Evolutionary conservation across 2,888 invertebrate species (phyloP).

Genomic region (Tetragnatha montana): DNA sequence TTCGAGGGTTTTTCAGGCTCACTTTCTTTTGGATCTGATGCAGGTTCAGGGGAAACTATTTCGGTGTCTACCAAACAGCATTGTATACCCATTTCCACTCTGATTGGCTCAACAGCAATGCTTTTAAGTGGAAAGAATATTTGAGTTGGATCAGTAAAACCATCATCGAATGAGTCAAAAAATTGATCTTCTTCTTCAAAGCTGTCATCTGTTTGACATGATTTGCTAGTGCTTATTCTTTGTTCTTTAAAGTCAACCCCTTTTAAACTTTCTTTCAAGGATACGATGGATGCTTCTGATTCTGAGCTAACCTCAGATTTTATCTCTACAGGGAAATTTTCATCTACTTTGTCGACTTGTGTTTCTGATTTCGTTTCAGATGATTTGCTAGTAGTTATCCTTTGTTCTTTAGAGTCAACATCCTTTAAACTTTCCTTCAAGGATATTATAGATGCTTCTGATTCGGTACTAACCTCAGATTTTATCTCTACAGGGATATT

Average conservation of each 20-base stretch:
- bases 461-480: background rate
- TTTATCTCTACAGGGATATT: background rate
- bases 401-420: constrained; percentile 6
- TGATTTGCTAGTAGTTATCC: constrained; percentile 45
- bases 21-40: background rate
- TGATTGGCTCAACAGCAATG: constrained; percentile 15
- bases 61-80: constrained; percentile 44
- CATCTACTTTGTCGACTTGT: background rate
- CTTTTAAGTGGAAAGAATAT: constrained; percentile 29
- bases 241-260: background rate
- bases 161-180: constrained; percentile 67
- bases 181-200: constrained; percentile 66
- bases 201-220: constrained; percentile 65
- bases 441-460: background rate
- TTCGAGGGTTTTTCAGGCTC: background rate
- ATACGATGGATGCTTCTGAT: background rate
- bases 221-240: constrained; percentile 50
- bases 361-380: constrained; percentile 37
- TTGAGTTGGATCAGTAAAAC: constrained; percentile 42
- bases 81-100: constrained; percentile 60
- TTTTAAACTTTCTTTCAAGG: background rate
- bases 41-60: background rate
- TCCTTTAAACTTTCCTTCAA: background rate
- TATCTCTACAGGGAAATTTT: background rate
- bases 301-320: background rate